Evolutionary conservation across 2,888 invertebrate species (phyloP).

Genomic region (Drosophila suboccidentalis): DNA sequence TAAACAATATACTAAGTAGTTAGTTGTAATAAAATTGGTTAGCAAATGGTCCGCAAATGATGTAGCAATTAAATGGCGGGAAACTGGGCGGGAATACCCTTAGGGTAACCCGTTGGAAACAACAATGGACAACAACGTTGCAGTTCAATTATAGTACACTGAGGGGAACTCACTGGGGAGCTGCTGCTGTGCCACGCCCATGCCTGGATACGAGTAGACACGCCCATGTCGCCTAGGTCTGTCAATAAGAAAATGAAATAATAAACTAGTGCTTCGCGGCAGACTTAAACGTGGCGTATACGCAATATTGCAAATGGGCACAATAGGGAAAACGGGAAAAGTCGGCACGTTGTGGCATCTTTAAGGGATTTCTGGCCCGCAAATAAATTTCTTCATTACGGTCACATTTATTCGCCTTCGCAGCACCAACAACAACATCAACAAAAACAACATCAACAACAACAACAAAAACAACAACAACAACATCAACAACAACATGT

Average conservation of each 20-base stretch:
- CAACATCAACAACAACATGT: constrained; percentile 36
- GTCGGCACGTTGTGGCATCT: constrained; percentile 45
- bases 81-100: constrained; percentile 20
- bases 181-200: constrained; percentile 37
- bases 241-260: constrained; percentile 55
- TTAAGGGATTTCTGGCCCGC: constrained; percentile 42
- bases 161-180: constrained; percentile 21
- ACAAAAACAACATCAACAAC: background rate
- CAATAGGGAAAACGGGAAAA: constrained; percentile 1
- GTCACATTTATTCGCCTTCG: constrained; percentile 18
- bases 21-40: constrained; percentile 11
- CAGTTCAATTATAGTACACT: constrained; percentile 50
- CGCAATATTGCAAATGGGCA: constrained; percentile 43
- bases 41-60: constrained; percentile 5
- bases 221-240: constrained; percentile 39
- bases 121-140: background rate
- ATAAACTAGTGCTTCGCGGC: constrained; percentile 36
- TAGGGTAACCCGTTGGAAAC: background rate
- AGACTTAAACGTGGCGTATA: constrained; percentile 43
- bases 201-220: constrained; percentile 7
- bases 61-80: constrained; percentile 39
- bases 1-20: background rate
- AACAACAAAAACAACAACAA: constrained; percentile 25
- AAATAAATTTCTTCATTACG: constrained; percentile 48
- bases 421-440: constrained; percentile 25